Conservation (phyloP, 2,113 vertebrate genomes). For the Probosciger aterrimus region DNA sequence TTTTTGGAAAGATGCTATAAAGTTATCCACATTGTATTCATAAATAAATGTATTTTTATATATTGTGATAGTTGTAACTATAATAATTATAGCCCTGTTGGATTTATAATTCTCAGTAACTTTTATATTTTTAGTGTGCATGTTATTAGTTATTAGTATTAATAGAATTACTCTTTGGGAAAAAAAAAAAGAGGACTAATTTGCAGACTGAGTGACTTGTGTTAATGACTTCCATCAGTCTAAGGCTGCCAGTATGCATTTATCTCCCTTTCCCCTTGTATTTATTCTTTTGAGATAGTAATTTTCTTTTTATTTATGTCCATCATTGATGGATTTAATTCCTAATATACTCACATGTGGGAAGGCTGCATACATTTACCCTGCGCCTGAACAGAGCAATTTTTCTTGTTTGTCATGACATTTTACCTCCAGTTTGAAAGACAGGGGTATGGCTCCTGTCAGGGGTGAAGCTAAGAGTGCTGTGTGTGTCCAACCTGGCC, state of each 20-base stretch:
- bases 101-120: not conserved
- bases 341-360: rapidly evolving
- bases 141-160: not conserved
- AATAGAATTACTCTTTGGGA: not conserved
- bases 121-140: not conserved
- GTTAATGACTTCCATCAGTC: not conserved
- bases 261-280: not conserved
- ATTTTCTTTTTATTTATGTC: not conserved
- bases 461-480: rapidly evolving
- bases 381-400: not conserved
- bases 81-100: not conserved
- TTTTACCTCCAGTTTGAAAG: not conserved
- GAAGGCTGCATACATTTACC: not conserved
- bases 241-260: not conserved
- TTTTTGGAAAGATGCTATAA: not conserved
- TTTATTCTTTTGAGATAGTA: not conserved
- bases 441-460: not conserved
- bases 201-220: not conserved
- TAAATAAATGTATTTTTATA: not conserved
- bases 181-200: not conserved
- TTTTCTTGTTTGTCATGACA: not conserved
- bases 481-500: too few relatives aligned
- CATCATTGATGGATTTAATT: not conserved
- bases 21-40: not conserved
- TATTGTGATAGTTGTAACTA: not conserved